Base-by-base conservation (phyloP, 2,888 invertebrate species). In the Antheraea assamensis region DNA sequence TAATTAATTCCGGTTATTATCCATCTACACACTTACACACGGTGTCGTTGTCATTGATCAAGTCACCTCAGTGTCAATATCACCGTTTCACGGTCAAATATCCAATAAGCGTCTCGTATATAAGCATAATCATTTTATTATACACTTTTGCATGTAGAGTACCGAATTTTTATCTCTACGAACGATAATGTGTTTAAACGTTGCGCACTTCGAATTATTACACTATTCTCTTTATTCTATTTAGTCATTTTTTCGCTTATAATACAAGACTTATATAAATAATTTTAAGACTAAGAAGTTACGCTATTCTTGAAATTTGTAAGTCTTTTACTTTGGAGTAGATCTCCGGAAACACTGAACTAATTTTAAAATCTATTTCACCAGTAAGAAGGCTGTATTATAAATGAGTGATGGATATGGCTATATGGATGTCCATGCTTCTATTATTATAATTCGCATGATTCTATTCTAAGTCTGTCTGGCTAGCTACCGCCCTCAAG, bases 1-100 rank as follows among this genome's bases (percentile, higher is more conserved):
- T 61, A 10, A 55, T 55, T n/a, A 55, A 55, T 55, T 58, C 58
- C 58, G 58, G 27, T 64, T 64, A 30, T 24, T 24, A 24, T 58
- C 8, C 27, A 64, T 27, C 17, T 30, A 64, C 17, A 27, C 61
- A 30, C 61, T 5, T 27, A 27, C 17, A 58, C 15, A 55, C 21
- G n/a, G 10, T 64, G 17, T 64, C 27, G 30, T 64, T 64, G 61
- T 64, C 61, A 71, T 78, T 75, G 80, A 80, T 81, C 78, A 78
- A 77, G 78, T 79, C 79, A 79, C 80, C 83, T 85, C 83, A 84
- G 82, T 85, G 86, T 81, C 87, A 88, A 88, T 87, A 87, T 85
- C 87, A 85, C 74, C 72, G 81, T 81, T 83, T 86, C 86, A 85
- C 82, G 88, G 88, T 83, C 88, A 85, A 80, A 81, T 75, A 77